Percentiles rank a stretch among this genome's conserved stretches.
phyloP scores from a whole-genome alignment of 1,140 invertebrate genomes.

The Heliconius hewitsoni region DNA sequence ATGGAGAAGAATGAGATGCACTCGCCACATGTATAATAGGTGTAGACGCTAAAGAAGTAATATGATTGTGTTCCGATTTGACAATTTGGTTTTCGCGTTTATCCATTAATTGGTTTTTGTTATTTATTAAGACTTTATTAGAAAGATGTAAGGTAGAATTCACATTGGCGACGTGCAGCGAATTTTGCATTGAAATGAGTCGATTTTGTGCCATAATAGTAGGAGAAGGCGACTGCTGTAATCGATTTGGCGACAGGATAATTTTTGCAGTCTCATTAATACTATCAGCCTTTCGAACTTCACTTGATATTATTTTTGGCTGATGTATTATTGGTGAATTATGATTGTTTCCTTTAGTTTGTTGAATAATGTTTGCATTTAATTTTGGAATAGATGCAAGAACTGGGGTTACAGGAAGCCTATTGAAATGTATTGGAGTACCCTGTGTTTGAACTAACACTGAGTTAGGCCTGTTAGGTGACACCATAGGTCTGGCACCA shows the following conservation, averaged over 20 bases:
- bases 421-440: slow-evolving; percentile 70
- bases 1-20: slow-evolving; percentile 56
- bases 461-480: slow-evolving; percentile 75
- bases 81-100: slow-evolving; percentile 59
- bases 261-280: slow-evolving; percentile 69
- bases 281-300: slow-evolving; percentile 65
- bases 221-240: slow-evolving; percentile 62
- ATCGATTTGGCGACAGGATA: slow-evolving; percentile 69
- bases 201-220: slow-evolving; percentile 76
- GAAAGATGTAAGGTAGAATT: slow-evolving; percentile 65
- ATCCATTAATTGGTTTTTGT: slow-evolving; percentile 56
- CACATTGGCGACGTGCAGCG: slow-evolving; percentile 59
- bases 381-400: slow-evolving; percentile 80
- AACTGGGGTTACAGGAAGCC: slow-evolving; percentile 81
- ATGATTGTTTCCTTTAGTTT: slow-evolving; percentile 64
- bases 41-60: slow-evolving; percentile 52
- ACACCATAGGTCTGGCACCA: slow-evolving; percentile 70
- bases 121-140: slow-evolving; percentile 70
- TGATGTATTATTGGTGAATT: slow-evolving; percentile 57
- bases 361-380: slow-evolving; percentile 78
- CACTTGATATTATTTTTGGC: slow-evolving; percentile 59
- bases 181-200: slow-evolving; percentile 72
- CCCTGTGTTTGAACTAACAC: slow-evolving; percentile 75
- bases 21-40: slow-evolving; percentile 68
- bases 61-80: slow-evolving; percentile 59